Base-by-base conservation (phyloP, 2,797 vertebrate species). In the Chrysocyon brachyurus region DNA sequence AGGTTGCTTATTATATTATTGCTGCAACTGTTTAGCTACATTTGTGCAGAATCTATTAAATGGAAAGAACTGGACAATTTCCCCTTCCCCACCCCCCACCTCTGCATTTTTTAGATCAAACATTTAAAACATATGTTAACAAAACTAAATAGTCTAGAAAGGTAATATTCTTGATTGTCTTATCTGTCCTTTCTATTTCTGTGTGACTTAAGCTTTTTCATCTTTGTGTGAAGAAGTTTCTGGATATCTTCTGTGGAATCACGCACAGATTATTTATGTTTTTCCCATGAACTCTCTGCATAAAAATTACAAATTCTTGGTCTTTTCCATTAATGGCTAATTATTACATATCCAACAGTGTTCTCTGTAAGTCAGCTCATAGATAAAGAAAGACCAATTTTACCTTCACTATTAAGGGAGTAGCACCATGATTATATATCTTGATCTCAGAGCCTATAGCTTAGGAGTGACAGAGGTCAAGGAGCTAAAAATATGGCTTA, bases 141-240 rank as follows among this genome's bases (percentile, higher is more conserved):
- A 59, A 88, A 63, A 26, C 64, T 97, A 87, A 85, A 84, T 91
- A 57, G 28, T 82, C 28, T 2, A 75, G 26, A 85, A 93, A 88
- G 82, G 40, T 85, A 95, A 75, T 96, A 93, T 72, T 79, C 59
- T 85, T 91, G 24, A 28, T 54, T 72, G 5, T 93, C 40, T 46
- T 46, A 46, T 46, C 40, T 46, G 40, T 46, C 40, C 40, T 46
- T 46, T 46, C 40, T 46, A 79, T 61, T 85, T 87, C 24, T 33
- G 7, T 78, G 73, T 57, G 11, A 40, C 61, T 87, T 84, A 33
- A 93, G 26, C 78, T 66, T 95, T 90, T 87, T 72, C 28, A 40
- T 93, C 59, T 95, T 94, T 90, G 33, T 73, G 14, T 73, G 61
- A 77, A 75, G 61, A 96, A 59, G 33, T 87, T 96, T 96, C 26